phyloP scores from a whole-genome alignment of 2,113 vertebrate genomes.

The Hypocryptadius cinnamomeus region DNA sequence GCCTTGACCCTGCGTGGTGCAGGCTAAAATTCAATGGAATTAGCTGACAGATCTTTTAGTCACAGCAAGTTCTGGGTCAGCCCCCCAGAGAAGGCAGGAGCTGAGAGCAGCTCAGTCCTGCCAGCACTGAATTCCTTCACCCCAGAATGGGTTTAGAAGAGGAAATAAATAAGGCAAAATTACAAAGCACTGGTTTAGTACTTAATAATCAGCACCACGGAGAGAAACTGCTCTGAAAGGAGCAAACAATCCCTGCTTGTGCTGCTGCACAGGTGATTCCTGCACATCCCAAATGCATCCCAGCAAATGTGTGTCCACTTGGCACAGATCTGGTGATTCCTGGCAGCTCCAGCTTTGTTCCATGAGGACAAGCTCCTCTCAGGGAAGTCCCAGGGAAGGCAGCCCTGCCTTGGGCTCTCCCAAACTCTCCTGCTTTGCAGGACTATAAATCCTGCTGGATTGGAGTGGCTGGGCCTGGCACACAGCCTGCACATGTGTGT shows the following conservation, averaged over 20 bases:
- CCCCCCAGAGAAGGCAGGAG: neutral
- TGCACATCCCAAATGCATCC: fast-evolving
- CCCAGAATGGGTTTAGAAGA: neutral
- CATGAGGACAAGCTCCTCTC: fast-evolving
- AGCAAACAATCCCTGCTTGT: too few relatives aligned
- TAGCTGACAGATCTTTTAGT: neutral
- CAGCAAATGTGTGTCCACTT: fast-evolving
- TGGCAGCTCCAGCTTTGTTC: neutral
- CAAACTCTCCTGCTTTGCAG: neutral
- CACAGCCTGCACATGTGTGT: neutral
- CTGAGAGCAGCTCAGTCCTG: neutral
- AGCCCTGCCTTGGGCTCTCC: neutral
- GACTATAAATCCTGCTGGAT: neutral
- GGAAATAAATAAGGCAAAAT: neutral
- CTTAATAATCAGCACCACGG: neutral
- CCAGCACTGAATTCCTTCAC: neutral
- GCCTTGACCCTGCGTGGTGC: neutral
- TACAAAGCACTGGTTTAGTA: neutral
- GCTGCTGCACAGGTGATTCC: neutral
- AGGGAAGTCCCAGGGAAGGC: neutral
- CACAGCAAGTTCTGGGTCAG: neutral
- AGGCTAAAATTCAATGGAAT: neutral
- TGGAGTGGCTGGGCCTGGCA: neutral
- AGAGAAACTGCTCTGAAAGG: neutral
- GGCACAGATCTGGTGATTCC: neutral